Percentiles rank a stretch among this genome's conserved stretches.
Conservation (phyloP, 53 echinoderm and acorn worm species). For the Astropecten irregularis region DNA sequence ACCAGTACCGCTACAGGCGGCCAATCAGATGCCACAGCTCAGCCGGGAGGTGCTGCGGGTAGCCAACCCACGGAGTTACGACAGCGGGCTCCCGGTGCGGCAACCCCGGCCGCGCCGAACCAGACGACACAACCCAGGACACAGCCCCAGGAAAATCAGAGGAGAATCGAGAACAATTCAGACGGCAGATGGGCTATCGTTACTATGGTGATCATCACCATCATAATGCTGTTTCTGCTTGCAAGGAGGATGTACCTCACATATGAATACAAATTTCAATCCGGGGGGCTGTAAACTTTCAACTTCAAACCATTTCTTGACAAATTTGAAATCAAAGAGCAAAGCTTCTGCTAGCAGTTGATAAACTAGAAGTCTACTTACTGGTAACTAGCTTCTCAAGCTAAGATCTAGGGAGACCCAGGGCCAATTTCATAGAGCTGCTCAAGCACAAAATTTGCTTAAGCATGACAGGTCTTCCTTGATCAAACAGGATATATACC, state of each 20-base stretch:
- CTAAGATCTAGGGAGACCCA: too few species aligned
- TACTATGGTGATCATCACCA: conserved; percentile 64
- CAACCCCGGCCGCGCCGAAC: conserved; percentile 17
- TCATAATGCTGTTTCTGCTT: conserved; percentile 71
- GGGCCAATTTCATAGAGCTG: too few species aligned
- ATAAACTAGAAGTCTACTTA: too few species aligned
- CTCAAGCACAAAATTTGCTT: too few species aligned
- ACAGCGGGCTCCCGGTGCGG: conserved; percentile 18
- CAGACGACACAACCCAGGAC: conserved; percentile 30
- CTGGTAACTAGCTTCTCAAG: too few species aligned
- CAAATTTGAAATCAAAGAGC: too few species aligned
- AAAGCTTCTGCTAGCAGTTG: too few species aligned
- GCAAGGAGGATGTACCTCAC: conserved; percentile 73
- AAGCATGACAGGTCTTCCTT: too few species aligned
- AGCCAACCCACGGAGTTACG: conserved; percentile 18
- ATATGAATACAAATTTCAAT: conserved; percentile 90
- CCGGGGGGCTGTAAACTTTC: conserved; percentile 15
- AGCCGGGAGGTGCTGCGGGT: not conserved
- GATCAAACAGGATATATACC: too few species aligned
- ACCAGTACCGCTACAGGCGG: not conserved
- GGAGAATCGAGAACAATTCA: conserved; percentile 12
- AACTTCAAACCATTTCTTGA: too few species aligned
- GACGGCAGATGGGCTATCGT: conserved; percentile 52
- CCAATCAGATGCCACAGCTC: conserved; percentile 28
- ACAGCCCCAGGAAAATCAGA: conserved; percentile 4